phyloP scores from a whole-genome alignment of 2,113 vertebrate genomes.

The Myocastor coypus region DNA sequence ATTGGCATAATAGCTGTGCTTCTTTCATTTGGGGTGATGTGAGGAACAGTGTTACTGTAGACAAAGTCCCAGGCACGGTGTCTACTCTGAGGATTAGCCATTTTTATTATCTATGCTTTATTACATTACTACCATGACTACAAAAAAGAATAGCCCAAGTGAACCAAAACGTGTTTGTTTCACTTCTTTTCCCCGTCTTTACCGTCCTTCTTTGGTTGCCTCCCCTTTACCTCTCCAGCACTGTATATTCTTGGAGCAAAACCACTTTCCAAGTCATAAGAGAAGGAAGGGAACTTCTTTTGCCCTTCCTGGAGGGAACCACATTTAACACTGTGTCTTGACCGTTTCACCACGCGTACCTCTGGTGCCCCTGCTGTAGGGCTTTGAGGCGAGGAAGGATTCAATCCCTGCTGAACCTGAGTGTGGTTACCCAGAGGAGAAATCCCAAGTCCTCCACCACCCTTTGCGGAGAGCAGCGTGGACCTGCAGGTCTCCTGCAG shows the following conservation, averaged over 20 bases:
- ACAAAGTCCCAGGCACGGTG: not conserved
- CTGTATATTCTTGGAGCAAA: not conserved
- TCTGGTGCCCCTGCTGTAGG: not conserved
- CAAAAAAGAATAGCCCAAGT: not conserved
- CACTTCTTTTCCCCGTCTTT: not conserved
- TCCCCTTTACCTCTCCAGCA: not conserved
- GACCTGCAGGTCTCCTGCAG: not conserved
- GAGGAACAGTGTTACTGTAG: not conserved
- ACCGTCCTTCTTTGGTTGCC: not conserved
- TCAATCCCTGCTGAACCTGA: not conserved
- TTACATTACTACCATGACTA: not conserved
- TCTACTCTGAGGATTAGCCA: not conserved
- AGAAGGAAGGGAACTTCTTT: not conserved
- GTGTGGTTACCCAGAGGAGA: not conserved
- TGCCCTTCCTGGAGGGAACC: not conserved
- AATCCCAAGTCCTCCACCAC: not conserved
- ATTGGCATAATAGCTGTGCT: not conserved
- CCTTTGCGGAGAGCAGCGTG: rapidly evolving
- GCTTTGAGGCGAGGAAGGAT: not conserved
- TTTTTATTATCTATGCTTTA: not conserved
- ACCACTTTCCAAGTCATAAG: not conserved
- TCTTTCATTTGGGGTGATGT: not conserved
- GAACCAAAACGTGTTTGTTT: not conserved
- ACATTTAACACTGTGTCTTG: not conserved
- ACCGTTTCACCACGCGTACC: not conserved